These are phyloP conservation scores for Bombylius major DNA, from an alignment of 2,888 invertebrate genomes.

Conservation along the genomic window DNA sequence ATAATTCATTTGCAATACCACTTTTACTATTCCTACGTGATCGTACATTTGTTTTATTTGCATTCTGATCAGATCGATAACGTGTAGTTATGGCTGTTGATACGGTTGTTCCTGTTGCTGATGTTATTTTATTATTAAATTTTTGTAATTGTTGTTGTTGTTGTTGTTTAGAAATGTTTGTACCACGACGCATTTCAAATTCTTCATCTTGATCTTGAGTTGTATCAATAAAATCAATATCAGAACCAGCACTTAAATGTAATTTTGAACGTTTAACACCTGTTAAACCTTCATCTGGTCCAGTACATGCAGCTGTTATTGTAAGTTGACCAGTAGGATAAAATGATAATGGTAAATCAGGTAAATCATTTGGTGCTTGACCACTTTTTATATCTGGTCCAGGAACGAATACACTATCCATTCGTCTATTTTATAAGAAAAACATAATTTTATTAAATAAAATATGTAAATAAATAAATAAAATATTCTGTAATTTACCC, in stretches of 20 bases:
- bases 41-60: constrained; percentile 21
- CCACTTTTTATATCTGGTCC: constrained; percentile 48
- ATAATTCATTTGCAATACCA: neutral
- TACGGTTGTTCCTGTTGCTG: neutral
- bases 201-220: constrained; percentile 29
- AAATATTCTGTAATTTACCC: constrained; percentile 41
- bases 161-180: constrained; percentile 10
- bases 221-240: constrained; percentile 61
- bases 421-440: constrained; percentile 21
- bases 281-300: constrained; percentile 69
- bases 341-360: constrained; percentile 43
- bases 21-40: constrained; percentile 27
- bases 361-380: constrained; percentile 58
- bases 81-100: neutral
- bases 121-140: neutral
- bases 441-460: neutral
- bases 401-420: constrained; percentile 29
- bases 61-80: constrained; percentile 23
- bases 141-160: constrained; percentile 1
- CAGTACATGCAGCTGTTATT: constrained; percentile 61
- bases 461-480: neutral
- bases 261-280: constrained; percentile 54
- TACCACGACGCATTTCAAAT: constrained; percentile 31
- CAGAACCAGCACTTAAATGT: constrained; percentile 53
- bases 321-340: constrained; percentile 42